Conservation (phyloP, 1,140 invertebrate species). For the Papilio aristodemus region DNA sequence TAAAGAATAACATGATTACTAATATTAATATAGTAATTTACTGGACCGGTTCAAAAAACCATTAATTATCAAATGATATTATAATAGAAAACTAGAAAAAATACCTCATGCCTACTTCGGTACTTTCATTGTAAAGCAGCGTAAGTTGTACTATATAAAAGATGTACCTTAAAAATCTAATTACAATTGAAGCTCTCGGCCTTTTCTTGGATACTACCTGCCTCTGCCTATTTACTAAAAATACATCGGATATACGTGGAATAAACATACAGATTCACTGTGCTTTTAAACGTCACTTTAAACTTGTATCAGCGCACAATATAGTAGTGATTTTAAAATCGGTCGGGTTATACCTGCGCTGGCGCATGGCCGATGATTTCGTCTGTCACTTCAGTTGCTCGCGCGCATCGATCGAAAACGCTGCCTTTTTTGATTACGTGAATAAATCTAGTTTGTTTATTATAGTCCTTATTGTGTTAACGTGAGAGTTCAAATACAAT, state of each 20-base stretch:
- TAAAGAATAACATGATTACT: too few relatives aligned
- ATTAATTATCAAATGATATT: too few relatives aligned
- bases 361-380: constrained; percentile 64
- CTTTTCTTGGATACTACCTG: constrained; percentile 68
- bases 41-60: too few relatives aligned
- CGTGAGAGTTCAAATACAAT: constrained; percentile 22
- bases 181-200: constrained; percentile 62
- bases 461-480: constrained; percentile 51
- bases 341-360: constrained; percentile 57
- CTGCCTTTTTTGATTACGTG: constrained; percentile 38
- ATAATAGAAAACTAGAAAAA: too few relatives aligned
- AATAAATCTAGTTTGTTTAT: constrained; percentile 51
- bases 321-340: constrained; percentile 43
- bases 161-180: neutral
- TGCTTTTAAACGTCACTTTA: constrained; percentile 37
- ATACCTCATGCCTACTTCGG: too few relatives aligned
- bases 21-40: too few relatives aligned
- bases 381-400: constrained; percentile 66
- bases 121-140: neutral
- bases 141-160: neutral
- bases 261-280: constrained; percentile 56
- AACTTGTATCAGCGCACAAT: constrained; percentile 3
- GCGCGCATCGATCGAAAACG: constrained; percentile 66
- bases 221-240: constrained; percentile 71
- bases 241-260: constrained; percentile 68